Percentiles rank a stretch among this genome's conserved stretches.
These are phyloP conservation scores for Noctua comes DNA, from an alignment of 2,888 invertebrate genomes.

Conservation along the genomic window DNA sequence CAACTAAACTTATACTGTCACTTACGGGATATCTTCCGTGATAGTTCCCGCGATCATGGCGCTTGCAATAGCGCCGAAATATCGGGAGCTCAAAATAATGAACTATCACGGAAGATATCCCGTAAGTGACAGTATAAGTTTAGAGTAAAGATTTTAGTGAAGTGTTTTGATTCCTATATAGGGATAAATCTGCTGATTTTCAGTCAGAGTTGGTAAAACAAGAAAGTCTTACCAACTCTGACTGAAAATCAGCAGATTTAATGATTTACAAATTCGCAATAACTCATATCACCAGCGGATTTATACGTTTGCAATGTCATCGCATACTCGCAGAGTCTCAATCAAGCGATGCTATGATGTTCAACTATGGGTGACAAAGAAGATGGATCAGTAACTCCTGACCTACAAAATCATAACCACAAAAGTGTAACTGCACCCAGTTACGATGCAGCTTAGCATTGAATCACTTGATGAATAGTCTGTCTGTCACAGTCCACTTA, in stretches of 20 bases:
- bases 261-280: not conserved
- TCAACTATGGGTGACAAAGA: not conserved
- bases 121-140: no score
- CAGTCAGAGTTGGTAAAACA: no score
- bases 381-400: slow-evolving; percentile 6
- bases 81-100: no score
- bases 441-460: slow-evolving; percentile 34
- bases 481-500: slow-evolving; percentile 42
- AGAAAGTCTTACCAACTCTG: no score
- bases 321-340: not conserved
- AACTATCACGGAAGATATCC: no score
- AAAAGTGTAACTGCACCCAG: slow-evolving; percentile 35
- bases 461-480: slow-evolving; percentile 39
- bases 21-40: no score
- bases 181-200: not conserved
- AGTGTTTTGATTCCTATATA: not conserved
- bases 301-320: not conserved
- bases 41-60: no score
- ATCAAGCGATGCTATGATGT: not conserved
- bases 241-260: no score
- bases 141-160: not conserved
- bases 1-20: no score
- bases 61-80: no score
- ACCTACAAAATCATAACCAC: slow-evolving; percentile 30
- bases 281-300: not conserved